These are phyloP conservation scores for Bembecia ichneumoniformis DNA, from an alignment of 2,888 invertebrate genomes.

Conservation along the genomic window DNA sequence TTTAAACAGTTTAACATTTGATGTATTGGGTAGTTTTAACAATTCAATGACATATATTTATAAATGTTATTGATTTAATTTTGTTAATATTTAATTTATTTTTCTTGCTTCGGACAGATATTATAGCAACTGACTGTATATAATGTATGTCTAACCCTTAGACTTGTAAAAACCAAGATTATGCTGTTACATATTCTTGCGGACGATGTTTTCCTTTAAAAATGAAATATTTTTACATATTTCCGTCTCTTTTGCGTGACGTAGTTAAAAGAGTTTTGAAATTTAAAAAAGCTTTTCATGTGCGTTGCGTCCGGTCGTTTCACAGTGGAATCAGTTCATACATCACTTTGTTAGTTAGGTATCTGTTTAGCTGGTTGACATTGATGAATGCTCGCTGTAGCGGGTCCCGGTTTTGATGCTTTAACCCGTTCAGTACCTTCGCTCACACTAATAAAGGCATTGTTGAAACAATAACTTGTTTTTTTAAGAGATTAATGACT, in stretches of 20 bases:
- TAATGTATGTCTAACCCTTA: too few species aligned
- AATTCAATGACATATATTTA: too few species aligned
- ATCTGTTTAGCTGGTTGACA: conserved; percentile 51
- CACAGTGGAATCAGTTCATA: conserved; percentile 47
- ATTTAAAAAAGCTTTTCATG: conserved; percentile 10
- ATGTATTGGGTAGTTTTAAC: too few species aligned
- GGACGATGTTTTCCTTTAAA: too few species aligned
- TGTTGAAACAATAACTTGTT: conserved; percentile 18
- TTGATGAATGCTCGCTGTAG: conserved; percentile 48
- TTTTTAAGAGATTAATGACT: conserved; percentile 19
- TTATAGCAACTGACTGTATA: too few species aligned
- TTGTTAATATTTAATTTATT: too few species aligned
- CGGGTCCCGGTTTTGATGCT: conserved; percentile 20
- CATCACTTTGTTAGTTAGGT: conserved; percentile 57
- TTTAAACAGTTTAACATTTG: too few species aligned
- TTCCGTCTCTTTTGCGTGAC: neutral
- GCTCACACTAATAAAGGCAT: conserved; percentile 25
- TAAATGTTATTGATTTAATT: too few species aligned
- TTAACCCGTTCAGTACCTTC: conserved; percentile 13
- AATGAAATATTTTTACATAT: too few species aligned
- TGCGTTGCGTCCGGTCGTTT: conserved; percentile 28
- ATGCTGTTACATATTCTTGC: too few species aligned
- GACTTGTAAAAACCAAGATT: too few species aligned
- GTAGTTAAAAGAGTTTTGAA: neutral
- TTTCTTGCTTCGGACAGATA: too few species aligned